phyloP scores from a whole-genome alignment of 2,113 vertebrate genomes.

The Rhea americana region DNA sequence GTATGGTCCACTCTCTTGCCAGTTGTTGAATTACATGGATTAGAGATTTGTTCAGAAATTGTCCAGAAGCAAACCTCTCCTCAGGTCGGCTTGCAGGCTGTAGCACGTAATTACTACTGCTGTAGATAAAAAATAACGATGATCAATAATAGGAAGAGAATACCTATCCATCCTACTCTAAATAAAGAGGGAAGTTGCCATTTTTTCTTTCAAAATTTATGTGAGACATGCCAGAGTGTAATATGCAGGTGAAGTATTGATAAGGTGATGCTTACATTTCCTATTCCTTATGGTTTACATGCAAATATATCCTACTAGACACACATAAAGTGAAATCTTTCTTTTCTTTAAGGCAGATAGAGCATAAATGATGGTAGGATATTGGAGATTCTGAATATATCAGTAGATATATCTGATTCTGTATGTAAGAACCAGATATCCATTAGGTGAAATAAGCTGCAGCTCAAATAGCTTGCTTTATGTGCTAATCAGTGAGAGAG shows the following conservation, averaged over 20 bases:
- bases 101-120: neutral
- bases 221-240: neutral
- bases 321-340: neutral
- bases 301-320: neutral
- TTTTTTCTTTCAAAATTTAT: neutral
- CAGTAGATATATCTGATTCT: neutral
- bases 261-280: neutral
- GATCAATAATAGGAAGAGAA: neutral
- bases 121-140: neutral
- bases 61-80: neutral
- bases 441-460: neutral
- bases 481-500: neutral
- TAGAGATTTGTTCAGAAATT: neutral
- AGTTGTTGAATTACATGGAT: neutral
- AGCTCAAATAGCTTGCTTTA: neutral
- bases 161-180: neutral
- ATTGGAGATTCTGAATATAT: neutral
- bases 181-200: neutral
- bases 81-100: neutral
- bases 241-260: neutral
- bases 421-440: neutral
- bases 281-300: neutral
- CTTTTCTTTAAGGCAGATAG: neutral
- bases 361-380: neutral
- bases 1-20: neutral